phyloP scores from a whole-genome alignment of 2,888 invertebrate species.

The Conchocele bisecta region DNA sequence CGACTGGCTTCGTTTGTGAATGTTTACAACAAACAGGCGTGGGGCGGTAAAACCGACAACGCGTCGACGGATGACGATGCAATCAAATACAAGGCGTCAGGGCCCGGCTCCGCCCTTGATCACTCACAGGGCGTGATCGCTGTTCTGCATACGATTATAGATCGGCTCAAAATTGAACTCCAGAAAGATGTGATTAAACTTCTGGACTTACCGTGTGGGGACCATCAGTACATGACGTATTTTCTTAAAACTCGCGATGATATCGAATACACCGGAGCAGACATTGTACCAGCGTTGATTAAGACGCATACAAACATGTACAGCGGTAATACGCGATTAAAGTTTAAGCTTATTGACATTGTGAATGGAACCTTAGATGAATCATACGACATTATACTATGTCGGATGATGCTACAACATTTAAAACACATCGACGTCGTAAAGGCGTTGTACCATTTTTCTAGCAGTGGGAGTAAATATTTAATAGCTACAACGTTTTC shows the following conservation, averaged over 20 bases:
- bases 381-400: slow-evolving; percentile 16
- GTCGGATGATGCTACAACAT: slow-evolving; percentile 27
- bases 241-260: slow-evolving; percentile 13
- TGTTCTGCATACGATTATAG: slow-evolving; percentile 14
- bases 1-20: no score
- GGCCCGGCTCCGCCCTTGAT: no score
- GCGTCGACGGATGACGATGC: no score
- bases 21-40: no score
- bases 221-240: slow-evolving; percentile 25
- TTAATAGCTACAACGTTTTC: slow-evolving; percentile 21
- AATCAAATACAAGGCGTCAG: no score
- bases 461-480: slow-evolving; percentile 15
- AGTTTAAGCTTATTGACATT: slow-evolving; percentile 10
- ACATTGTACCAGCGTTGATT: slow-evolving; percentile 19
- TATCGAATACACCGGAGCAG: slow-evolving; percentile 20
- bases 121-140: slow-evolving; percentile 12
- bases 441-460: slow-evolving; percentile 21
- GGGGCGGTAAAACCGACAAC: no score
- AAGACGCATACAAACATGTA: slow-evolving; percentile 12
- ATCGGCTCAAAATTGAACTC: slow-evolving; percentile 9
- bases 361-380: background rate
- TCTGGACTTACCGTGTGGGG: slow-evolving; percentile 27
- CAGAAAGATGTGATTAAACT: slow-evolving; percentile 13
- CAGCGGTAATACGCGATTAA: background rate
- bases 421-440: slow-evolving; percentile 8